Percentiles rank a stretch among this genome's conserved stretches.
Conservation (phyloP, 2,888 invertebrate species). For the Cheilosia urbana region DNA sequence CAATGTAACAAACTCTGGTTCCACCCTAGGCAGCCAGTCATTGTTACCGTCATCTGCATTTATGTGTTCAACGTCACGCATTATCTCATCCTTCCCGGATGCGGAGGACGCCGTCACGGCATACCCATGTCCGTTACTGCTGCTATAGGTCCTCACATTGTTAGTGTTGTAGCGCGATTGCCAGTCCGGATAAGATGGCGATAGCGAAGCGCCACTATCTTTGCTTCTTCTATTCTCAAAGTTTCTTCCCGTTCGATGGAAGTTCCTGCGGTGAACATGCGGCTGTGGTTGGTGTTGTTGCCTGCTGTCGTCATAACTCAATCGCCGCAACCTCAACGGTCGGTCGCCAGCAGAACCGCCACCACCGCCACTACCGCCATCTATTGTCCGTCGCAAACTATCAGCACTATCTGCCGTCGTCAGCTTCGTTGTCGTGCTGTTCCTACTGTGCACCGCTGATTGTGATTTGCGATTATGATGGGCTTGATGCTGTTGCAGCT, state of each 20-base stretch:
- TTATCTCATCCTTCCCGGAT: constrained; percentile 68
- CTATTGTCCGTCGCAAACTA: constrained; percentile 66
- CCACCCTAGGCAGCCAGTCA: constrained; percentile 63
- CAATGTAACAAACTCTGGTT: constrained; percentile 67
- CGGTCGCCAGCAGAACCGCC: constrained; percentile 51
- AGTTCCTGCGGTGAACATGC: constrained; percentile 53
- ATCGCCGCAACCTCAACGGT: constrained; percentile 58
- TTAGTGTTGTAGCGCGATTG: constrained; percentile 63
- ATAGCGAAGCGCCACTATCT: constrained; percentile 67
- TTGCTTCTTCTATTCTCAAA: constrained; percentile 47
- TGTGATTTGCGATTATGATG: constrained; percentile 74
- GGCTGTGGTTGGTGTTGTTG: constrained; percentile 45
- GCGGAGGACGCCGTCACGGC: constrained; percentile 43
- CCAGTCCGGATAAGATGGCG: constrained; percentile 65
- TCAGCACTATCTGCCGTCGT: constrained; percentile 45
- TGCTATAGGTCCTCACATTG: constrained; percentile 17
- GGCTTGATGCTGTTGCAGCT: constrained; percentile 37
- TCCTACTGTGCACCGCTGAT: constrained; percentile 61
- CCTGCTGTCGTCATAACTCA: constrained; percentile 69
- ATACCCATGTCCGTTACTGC: constrained; percentile 45
- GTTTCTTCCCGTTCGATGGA: constrained; percentile 66
- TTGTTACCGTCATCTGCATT: constrained; percentile 62
- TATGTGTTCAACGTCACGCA: constrained; percentile 72
- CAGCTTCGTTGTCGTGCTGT: constrained; percentile 33
- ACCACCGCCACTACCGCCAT: constrained; percentile 30